Base-by-base conservation (phyloP, 2,113 vertebrate genomes). In the Gymnobelideus leadbeateri region DNA sequence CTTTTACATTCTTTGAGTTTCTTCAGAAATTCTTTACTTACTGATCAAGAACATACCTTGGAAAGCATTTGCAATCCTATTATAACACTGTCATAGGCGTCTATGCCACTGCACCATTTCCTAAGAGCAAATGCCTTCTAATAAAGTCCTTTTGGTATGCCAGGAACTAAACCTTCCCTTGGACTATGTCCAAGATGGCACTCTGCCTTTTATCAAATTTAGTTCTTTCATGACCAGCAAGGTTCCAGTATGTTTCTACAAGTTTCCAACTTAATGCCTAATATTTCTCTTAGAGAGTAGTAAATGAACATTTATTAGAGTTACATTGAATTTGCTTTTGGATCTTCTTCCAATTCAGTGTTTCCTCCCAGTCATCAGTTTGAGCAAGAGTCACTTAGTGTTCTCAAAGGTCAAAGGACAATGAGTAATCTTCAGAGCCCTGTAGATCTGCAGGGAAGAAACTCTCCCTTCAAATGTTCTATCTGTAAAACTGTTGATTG, bases 121-220 rank as follows among this genome's bases (percentile, higher is more conserved):
- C 68, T 84, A 84, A 84, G 90, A 55, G 43, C 54, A 47, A 90
- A 90, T 89, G 94, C 47, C 43, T 91, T 52, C 77, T 54, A 94
- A 96, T 89, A 95, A 96, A 96, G 68, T 95, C 14, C 23, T 92
- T 57, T 96, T 92, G 91, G 47, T 16, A 93, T 68, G 51, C 96
- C 9, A 52, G 37, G 52, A 90, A 94, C 52, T 95, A 95, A 96
- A 68, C 25, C 8, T 46, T 89, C 68, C 6, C 19, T 37, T 84
- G 68, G 16, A 84, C 23, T 84, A 7, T 84, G n/a, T 84, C 68
- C 68, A 84, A 43, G 68, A 43, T 84, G n/a, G 37, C 68, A 84
- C n/a, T 43, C 68, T 84, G 68, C 68, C 91, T 94, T 92, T 90
- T 21, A 61, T 53, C 50, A 52, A 84, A 49, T 26, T 10, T 43